Evolutionary conservation across 1,140 invertebrate genomes (phyloP), one percentile per base, ranked within the genome.

Genomic region (Micrasema minimum): DNA sequence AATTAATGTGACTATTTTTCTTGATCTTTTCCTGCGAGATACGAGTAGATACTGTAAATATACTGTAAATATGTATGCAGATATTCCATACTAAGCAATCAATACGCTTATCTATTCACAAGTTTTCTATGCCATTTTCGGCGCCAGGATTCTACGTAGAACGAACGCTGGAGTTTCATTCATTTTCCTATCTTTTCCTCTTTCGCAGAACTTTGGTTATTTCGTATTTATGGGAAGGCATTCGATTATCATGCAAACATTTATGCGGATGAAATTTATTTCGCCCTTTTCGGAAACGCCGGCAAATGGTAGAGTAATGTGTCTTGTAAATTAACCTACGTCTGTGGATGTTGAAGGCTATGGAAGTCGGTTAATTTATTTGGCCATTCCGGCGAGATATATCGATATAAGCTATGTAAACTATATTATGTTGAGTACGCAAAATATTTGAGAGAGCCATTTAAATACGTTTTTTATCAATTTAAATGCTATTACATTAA

Each of bases 221-320:
- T 62, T 62, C 57, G 18, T 62, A 62, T 62, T 41, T 62, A 62
- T 62, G 38, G 57, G 41, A 62, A 62, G 37, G 57, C 45, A 62
- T 62, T 62, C 38, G 57, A 62, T 62, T 62, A 62, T 62, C 41
- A 62, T 62, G 57, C 37, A 62, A 62, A 62, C 57, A 62, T 62
- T 43, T 62, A 43, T 62, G 38, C 41, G n/a, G 57, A 22, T 38
- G 45, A 62, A 62, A 62, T 62, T 62, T 62, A 62, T 62, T 20
- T 62, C 57, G 37, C 23, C 45, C 41, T 41, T 45, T 62, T 62
- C 45, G 38, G 20, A 23, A 62, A 45, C 45, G 57, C 57, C 41
- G 37, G 37, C 4, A 62, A 62, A 62, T 62, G 57, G 57, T n/a
- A n/a, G 41, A 43, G 41, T 62, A 62, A 62, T 62, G 20, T 45